Base-by-base conservation (phyloP, 1,140 invertebrate species). In the Drosophila sucinea region DNA sequence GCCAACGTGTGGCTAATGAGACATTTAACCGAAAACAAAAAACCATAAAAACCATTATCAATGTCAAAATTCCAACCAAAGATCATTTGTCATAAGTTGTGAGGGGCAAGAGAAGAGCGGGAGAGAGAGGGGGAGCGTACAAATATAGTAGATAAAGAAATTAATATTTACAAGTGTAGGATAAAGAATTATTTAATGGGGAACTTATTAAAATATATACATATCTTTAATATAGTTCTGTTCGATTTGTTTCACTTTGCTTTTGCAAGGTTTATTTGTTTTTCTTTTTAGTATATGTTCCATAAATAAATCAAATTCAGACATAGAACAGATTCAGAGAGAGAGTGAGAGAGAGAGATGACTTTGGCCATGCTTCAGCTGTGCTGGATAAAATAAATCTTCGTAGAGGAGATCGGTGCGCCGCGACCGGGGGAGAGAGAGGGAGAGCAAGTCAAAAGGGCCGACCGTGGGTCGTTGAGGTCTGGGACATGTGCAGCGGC, bases 351-450 rank as follows among this genome's bases (percentile, higher is more conserved):
- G 60, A 60, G 32, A 51, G 66, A 66, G 68, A 77, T 70, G 35
- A 57, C 41, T 55, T 77, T 72, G 68, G 79, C 57, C 75, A 90
- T 79, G 87, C 87, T 89, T 79, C 87, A 90, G 73, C 62, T 70
- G 60, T 69, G 51, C 63, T 84, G 70, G 64, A 87, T 73, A 69
- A 90, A 71, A 90, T 90, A 90, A 90, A 90, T 90, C 87, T 90
- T 90, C 73, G 58, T 58, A 30, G 33, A 56, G 64, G 60, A 38
- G 35, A 38, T 38, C 35, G 30, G 30, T 30, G 30, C 11, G 8
- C 10, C 17, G 17, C 17, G 17, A 17, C 17, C 17, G 65, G 64
- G 47, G 51, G 62, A 60, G 78, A 72, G 79, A 55, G 70, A 63
- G 70, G 25, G 29, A 29, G 61, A 57, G 60, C 71, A 67, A 70